Conservation (phyloP, 2,888 invertebrate species). For the Temnothorax rugatulus region DNA sequence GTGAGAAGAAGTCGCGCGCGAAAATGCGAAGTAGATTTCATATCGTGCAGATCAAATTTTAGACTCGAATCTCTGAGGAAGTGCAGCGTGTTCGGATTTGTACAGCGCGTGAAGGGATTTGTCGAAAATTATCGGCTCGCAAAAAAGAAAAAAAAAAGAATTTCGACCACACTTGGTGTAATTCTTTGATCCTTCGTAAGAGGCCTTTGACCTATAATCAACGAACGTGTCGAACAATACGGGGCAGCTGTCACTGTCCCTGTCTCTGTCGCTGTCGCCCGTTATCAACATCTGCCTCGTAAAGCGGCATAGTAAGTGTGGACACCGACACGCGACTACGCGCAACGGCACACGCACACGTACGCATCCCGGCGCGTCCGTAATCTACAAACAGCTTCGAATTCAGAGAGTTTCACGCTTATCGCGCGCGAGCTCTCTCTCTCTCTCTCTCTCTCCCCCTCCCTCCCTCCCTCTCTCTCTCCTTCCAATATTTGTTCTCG, state of each 20-base stretch:
- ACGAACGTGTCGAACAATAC: slow-evolving; percentile 78
- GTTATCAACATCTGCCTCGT: slow-evolving; percentile 83
- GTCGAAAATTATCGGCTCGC: slow-evolving; percentile 6
- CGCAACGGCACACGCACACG: slow-evolving; percentile 27
- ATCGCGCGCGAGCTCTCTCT: slow-evolving; percentile 70
- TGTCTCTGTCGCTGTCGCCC: slow-evolving; percentile 70
- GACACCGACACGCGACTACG: slow-evolving; percentile 51
- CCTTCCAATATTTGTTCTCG: slow-evolving; percentile 80
- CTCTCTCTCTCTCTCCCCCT: slow-evolving; percentile 72
- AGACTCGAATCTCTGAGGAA: background rate
- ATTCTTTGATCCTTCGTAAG: slow-evolving; percentile 72
- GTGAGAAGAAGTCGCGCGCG: background rate
- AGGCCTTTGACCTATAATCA: slow-evolving; percentile 81
- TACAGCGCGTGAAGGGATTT: background rate
- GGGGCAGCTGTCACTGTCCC: slow-evolving; percentile 80
- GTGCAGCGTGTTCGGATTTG: background rate
- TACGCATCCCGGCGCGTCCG: slow-evolving; percentile 52
- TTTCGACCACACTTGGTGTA: slow-evolving; percentile 51
- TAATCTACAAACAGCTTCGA: slow-evolving; percentile 75
- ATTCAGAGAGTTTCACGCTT: slow-evolving; percentile 75
- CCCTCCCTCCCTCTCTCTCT: slow-evolving; percentile 57
- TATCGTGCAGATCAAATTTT: background rate
- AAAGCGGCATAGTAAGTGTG: slow-evolving; percentile 73
- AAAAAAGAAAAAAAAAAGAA: slow-evolving; percentile 25
- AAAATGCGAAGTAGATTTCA: slow-evolving; percentile 13